Percentiles rank a stretch among this genome's conserved stretches.
phyloP scores from a whole-genome alignment of 2,888 invertebrate species.

The Hyles lineata region DNA sequence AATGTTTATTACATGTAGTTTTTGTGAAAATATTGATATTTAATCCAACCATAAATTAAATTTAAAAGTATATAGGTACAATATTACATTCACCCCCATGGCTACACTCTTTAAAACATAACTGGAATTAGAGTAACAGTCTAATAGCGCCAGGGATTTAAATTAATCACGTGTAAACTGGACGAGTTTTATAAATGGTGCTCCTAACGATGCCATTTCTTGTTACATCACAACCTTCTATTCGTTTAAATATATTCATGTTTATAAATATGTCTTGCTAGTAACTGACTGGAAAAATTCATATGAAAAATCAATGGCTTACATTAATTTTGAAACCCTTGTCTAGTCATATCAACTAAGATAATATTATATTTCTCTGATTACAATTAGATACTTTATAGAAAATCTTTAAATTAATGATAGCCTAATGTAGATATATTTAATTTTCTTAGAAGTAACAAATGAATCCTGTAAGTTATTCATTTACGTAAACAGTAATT shows the following conservation, averaged over 20 bases:
- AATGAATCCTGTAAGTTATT: too few relatives aligned
- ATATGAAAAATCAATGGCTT: neutral
- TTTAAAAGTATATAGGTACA: neutral
- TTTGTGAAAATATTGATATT: neutral
- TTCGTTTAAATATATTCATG: conserved; percentile 5
- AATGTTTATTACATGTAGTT: neutral
- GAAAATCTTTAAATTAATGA: too few relatives aligned
- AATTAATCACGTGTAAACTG: conserved; percentile 6
- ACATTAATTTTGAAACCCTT: neutral
- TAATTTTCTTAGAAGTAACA: too few relatives aligned
- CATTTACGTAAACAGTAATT: too few relatives aligned
- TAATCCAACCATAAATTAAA: neutral
- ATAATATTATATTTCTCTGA: neutral
- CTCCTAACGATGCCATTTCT: conserved; percentile 4
- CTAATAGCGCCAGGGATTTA: neutral
- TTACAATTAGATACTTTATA: neutral
- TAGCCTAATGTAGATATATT: too few relatives aligned
- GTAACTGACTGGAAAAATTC: neutral
- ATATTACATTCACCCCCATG: neutral
- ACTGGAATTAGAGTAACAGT: neutral
- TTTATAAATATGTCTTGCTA: neutral
- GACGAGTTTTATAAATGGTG: conserved; percentile 6
- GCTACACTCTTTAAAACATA: neutral
- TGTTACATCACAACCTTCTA: neutral
- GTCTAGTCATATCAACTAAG: neutral